These are phyloP conservation scores for Vanessa tameamea DNA, from an alignment of 1,140 invertebrate species.

Conservation along the genomic window DNA sequence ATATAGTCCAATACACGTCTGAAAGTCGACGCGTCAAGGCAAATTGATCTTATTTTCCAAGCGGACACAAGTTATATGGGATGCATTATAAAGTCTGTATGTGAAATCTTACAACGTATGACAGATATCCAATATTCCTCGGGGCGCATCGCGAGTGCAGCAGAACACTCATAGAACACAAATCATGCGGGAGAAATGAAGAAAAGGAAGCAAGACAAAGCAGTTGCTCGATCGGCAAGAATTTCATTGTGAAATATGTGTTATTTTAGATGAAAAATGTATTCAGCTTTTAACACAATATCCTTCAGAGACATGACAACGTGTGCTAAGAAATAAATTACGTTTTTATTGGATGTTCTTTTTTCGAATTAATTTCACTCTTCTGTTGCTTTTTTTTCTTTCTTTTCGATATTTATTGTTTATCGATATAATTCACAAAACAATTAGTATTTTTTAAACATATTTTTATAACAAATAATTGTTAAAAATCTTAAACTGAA, in stretches of 20 bases:
- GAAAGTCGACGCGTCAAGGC: background rate
- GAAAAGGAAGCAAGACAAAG: constrained; percentile 63
- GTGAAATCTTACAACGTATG: constrained; percentile 57
- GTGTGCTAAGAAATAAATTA: constrained; percentile 3
- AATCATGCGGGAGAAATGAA: constrained; percentile 55
- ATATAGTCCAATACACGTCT: background rate
- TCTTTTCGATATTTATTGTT: background rate
- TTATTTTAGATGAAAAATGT: constrained; percentile 47
- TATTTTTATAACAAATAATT: no score
- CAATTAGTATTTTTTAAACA: no score
- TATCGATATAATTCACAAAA: no score
- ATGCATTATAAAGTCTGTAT: constrained; percentile 38
- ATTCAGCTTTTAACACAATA: constrained; percentile 57
- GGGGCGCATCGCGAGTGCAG: constrained; percentile 42
- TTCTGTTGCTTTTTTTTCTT: background rate
- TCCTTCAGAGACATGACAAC: constrained; percentile 26
- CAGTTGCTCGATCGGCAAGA: constrained; percentile 61
- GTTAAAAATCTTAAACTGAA: no score
- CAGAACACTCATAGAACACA: constrained; percentile 26
- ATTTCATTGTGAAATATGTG: constrained; percentile 67
- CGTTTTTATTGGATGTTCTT: constrained; percentile 2
- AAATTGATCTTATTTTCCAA: constrained; percentile 3
- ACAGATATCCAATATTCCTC: constrained; percentile 63
- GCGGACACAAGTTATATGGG: constrained; percentile 1
- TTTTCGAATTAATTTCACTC: background rate